Conservation (phyloP, 1,140 invertebrate species). For the Caligus rogercresseyi region DNA sequence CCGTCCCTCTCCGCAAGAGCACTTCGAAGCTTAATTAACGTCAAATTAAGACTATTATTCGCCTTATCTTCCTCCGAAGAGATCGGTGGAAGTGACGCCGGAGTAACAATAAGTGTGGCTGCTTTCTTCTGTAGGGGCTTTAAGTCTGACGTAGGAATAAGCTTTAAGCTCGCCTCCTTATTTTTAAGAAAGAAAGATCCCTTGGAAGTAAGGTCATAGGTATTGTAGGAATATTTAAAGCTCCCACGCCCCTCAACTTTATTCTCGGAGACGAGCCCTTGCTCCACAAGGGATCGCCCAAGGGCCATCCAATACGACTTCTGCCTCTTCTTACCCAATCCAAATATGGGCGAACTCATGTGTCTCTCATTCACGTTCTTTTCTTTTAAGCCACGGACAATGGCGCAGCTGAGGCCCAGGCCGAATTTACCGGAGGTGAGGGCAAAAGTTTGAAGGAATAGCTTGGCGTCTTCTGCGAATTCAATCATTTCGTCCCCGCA, state of each 20-base stretch:
- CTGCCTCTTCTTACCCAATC: background rate
- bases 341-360: constrained; percentile 1
- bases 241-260: background rate
- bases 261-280: background rate
- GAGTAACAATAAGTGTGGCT: background rate
- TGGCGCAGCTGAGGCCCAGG: background rate
- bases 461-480: background rate
- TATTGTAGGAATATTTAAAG: background rate
- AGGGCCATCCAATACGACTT: constrained; percentile 5
- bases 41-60: background rate
- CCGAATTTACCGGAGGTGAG: background rate
- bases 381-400: background rate
- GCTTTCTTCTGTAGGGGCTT: background rate
- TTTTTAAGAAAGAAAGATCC: background rate
- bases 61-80: background rate
- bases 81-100: background rate
- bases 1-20: background rate
- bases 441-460: background rate
- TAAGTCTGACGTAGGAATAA: background rate
- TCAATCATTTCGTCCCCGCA: background rate
- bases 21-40: background rate
- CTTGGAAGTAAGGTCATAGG: background rate
- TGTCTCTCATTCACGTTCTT: background rate
- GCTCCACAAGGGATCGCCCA: background rate
- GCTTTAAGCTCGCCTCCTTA: background rate